These are phyloP conservation scores for Silurus meridionalis DNA, from an alignment of 2,113 vertebrate species.

Conservation along the genomic window DNA sequence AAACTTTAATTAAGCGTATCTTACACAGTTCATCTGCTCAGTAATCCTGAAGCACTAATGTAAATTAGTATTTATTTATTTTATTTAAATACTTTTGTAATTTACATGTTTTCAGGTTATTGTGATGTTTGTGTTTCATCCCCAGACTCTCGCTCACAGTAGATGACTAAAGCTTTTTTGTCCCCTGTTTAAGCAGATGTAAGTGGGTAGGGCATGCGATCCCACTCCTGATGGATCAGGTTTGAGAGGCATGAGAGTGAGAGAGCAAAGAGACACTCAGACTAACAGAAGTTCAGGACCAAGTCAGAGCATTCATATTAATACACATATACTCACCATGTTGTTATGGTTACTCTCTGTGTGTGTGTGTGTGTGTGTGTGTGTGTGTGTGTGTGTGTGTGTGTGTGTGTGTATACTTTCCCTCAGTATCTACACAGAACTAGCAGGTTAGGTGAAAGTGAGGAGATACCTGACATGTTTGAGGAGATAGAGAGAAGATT, in stretches of 20 bases:
- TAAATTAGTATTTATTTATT: background rate
- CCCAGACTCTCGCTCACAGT: too few relatives aligned
- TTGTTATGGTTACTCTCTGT: background rate
- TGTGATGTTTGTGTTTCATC: background rate
- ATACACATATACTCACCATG: background rate
- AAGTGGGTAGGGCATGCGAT: background rate
- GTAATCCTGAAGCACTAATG: too few relatives aligned
- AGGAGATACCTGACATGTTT: slow-evolving; percentile 56
- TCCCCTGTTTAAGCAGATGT: background rate
- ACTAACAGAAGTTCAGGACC: too few relatives aligned
- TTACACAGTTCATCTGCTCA: too few relatives aligned
- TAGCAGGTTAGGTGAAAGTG: background rate
- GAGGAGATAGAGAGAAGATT: background rate
- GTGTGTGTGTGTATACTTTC: background rate
- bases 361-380: background rate
- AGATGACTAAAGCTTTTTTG: background rate
- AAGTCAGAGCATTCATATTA: background rate
- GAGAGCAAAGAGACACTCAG: background rate
- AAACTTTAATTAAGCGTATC: too few relatives aligned
- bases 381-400: too few relatives aligned
- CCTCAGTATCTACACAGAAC: too few relatives aligned
- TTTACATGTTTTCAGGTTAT: background rate
- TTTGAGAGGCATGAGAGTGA: background rate
- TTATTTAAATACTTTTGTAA: background rate
- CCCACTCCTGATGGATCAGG: background rate